phyloP scores from a whole-genome alignment of 2,113 vertebrate genomes.

The Cyanoderma ruficeps region DNA sequence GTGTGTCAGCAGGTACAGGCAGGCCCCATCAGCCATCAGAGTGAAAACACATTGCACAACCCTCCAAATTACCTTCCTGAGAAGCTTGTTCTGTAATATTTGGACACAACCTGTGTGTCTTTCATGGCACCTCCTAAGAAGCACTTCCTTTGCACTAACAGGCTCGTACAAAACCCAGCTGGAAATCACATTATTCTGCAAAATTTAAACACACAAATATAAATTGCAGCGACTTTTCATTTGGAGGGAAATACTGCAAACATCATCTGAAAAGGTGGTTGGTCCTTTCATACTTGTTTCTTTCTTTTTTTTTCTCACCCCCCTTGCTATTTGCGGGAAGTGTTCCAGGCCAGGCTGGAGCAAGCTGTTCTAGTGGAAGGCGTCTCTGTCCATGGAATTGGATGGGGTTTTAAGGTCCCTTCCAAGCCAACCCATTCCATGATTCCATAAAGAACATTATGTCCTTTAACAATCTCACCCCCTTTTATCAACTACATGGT shows the following conservation, averaged over 20 bases:
- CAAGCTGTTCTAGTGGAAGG: not conserved
- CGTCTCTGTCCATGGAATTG: not conserved
- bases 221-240: not conserved
- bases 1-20: not conserved
- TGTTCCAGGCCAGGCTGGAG: not conserved
- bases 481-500: not conserved
- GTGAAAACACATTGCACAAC: slow-evolving; percentile 46
- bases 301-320: too few relatives aligned
- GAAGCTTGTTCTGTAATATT: not conserved
- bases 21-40: not conserved
- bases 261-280: not conserved
- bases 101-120: not conserved
- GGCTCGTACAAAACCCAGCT: not conserved
- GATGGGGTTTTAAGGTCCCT: not conserved
- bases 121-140: not conserved
- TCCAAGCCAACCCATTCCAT: not conserved
- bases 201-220: not conserved
- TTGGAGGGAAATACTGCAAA: not conserved
- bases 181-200: not conserved
- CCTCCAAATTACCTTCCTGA: not conserved
- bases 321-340: not conserved
- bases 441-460: not conserved
- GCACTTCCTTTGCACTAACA: not conserved
- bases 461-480: not conserved
- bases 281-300: not conserved